phyloP scores from a whole-genome alignment of 2,113 vertebrate genomes.

The Ciconia maguari region DNA sequence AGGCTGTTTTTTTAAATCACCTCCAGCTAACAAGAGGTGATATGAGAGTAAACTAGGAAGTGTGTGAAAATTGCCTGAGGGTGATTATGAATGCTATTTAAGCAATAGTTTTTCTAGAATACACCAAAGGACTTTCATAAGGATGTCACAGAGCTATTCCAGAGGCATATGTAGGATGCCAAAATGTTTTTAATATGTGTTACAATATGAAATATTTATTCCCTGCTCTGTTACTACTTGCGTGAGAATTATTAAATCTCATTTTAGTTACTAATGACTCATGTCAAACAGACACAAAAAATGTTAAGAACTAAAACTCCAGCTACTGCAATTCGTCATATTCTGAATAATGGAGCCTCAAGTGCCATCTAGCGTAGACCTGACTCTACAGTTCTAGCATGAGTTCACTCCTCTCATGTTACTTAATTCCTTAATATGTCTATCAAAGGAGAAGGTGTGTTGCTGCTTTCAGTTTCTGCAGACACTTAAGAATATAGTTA shows the following conservation, averaged over 20 bases:
- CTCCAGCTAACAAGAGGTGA: neutral
- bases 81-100: neutral
- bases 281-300: neutral
- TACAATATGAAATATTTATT: slow-evolving; percentile 41
- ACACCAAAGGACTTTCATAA: neutral
- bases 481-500: neutral
- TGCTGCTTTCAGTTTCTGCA: neutral
- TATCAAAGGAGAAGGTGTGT: neutral
- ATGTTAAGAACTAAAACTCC: neutral
- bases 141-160: neutral
- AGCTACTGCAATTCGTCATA: neutral
- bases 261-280: slow-evolving; percentile 33
- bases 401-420: neutral
- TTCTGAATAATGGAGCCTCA: slow-evolving; percentile 13
- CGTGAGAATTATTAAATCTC: slow-evolving; percentile 31
- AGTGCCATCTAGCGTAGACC: slow-evolving; percentile 13
- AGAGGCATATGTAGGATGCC: neutral
- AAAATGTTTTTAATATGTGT: neutral
- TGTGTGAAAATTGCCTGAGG: neutral
- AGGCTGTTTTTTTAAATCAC: neutral
- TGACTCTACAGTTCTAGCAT: neutral
- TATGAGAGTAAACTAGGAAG: neutral
- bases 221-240: neutral
- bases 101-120: neutral
- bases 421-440: neutral